Percentiles rank a stretch among this genome's conserved stretches.
These are phyloP conservation scores for Patella caerulea DNA, from an alignment of 2,888 invertebrate genomes.

Conservation along the genomic window DNA sequence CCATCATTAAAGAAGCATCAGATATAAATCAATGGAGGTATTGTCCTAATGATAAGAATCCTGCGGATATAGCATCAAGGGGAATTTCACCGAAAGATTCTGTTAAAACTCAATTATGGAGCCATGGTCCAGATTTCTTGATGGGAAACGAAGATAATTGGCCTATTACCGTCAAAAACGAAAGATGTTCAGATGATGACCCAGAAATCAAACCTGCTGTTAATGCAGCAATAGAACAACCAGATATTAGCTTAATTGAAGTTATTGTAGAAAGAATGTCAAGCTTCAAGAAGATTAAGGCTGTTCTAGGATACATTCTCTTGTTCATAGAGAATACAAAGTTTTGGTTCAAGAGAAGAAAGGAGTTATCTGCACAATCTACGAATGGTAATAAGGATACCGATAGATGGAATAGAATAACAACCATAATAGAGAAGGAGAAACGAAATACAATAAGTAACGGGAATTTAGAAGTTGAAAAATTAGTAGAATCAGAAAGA, in stretches of 20 bases:
- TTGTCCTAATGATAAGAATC: background rate
- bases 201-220: constrained; percentile 11
- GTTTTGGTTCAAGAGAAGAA: background rate
- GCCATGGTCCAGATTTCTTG: constrained; percentile 8
- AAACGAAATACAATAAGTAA: background rate
- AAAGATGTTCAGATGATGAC: background rate
- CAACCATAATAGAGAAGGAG: too few species aligned
- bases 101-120: background rate
- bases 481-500: background rate
- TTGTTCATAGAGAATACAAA: background rate
- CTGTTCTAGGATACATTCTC: background rate
- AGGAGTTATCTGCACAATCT: background rate
- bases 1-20: constrained; percentile 19
- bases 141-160: background rate
- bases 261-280: background rate
- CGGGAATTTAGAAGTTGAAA: background rate
- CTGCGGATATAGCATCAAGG: constrained; percentile 16
- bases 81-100: background rate
- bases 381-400: background rate
- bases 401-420: too few species aligned
- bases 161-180: background rate
- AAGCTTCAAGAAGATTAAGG: background rate
- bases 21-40: constrained; percentile 9
- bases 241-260: background rate
- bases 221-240: too few species aligned